Evolutionary conservation across 1,140 invertebrate genomes (phyloP).

Genomic region (Augochlora pura): DNA sequence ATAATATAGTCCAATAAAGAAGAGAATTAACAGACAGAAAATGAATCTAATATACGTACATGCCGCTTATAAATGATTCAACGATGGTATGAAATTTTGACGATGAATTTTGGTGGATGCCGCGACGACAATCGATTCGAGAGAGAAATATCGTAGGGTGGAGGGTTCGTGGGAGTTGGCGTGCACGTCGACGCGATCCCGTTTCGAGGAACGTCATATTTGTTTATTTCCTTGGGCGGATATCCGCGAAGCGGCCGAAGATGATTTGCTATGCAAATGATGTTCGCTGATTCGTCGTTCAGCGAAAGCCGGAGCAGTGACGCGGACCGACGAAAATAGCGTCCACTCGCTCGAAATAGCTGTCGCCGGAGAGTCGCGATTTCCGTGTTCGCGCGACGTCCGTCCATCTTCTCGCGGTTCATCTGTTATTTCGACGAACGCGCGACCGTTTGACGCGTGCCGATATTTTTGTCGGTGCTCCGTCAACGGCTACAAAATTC

Average conservation of each 20-base stretch:
- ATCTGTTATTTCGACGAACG: conserved; percentile 16
- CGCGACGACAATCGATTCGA: too few species aligned
- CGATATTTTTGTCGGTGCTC: conserved; percentile 12
- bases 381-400: conserved; percentile 21
- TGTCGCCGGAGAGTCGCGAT: neutral
- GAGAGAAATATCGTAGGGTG: too few species aligned
- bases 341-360: neutral
- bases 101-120: too few species aligned
- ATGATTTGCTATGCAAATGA: neutral
- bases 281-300: conserved; percentile 23
- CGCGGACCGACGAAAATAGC: conserved; percentile 16
- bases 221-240: conserved; percentile 7
- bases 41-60: too few species aligned
- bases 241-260: conserved; percentile 1
- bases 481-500: neutral
- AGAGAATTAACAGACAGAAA: too few species aligned
- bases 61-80: too few species aligned
- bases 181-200: neutral
- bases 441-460: neutral
- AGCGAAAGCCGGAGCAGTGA: conserved; percentile 16
- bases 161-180: too few species aligned
- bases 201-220: neutral
- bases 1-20: too few species aligned
- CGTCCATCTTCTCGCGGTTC: conserved; percentile 3
- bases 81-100: too few species aligned